phyloP scores from a whole-genome alignment of 2,113 vertebrate genomes.

The Acrocephalus arundinaceus region DNA sequence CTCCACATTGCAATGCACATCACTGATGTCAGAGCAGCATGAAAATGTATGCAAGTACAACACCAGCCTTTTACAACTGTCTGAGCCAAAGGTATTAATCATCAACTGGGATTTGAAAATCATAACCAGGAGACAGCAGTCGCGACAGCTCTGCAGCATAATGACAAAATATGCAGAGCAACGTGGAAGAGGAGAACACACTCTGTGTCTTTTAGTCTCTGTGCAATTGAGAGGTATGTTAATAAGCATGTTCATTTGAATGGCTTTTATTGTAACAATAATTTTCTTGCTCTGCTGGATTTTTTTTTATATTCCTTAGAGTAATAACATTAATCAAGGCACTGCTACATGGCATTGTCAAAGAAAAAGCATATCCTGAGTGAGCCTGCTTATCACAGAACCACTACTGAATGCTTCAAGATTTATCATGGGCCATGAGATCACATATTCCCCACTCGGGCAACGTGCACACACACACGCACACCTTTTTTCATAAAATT shows the following conservation, averaged over 20 bases:
- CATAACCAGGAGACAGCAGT: conserved; percentile 65
- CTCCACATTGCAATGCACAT: neutral
- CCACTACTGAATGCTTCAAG: neutral
- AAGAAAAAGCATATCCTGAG: conserved; percentile 7
- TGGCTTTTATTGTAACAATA: conserved; percentile 53
- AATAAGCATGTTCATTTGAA: conserved; percentile 59
- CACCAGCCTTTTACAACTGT: neutral
- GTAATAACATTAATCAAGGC: conserved; percentile 48
- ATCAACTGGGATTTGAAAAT: conserved; percentile 56
- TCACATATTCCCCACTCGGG: neutral
- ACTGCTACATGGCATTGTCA: neutral
- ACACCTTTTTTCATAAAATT: neutral
- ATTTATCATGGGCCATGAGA: neutral
- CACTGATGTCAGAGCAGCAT: neutral
- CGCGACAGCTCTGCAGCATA: conserved; percentile 45
- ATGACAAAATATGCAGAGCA: conserved; percentile 63
- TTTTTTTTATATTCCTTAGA: conserved; percentile 46
- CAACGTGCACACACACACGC: neutral
- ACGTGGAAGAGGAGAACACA: neutral
- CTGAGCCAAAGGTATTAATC: conserved; percentile 62
- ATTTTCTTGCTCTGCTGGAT: conserved; percentile 7
- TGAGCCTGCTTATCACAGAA: neutral
- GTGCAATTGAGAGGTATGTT: conserved; percentile 46
- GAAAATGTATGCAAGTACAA: conserved; percentile 24
- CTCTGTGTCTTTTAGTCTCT: conserved; percentile 25